phyloP scores from a whole-genome alignment of 2,113 vertebrate species.

The Castor canadensis region DNA sequence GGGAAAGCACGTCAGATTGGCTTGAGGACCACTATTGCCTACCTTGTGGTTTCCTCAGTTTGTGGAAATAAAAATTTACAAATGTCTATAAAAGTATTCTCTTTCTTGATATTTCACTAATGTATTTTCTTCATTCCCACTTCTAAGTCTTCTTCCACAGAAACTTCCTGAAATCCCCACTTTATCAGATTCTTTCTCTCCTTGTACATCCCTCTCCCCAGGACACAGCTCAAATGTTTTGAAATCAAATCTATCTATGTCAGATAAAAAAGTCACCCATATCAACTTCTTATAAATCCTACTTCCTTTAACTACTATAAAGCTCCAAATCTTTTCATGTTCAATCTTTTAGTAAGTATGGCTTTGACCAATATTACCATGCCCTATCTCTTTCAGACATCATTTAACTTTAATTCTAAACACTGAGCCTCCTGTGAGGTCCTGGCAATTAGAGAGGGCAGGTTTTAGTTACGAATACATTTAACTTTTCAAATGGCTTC shows the following conservation, averaged over 20 bases:
- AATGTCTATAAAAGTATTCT: neutral
- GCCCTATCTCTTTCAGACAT: neutral
- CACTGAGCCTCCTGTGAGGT: neutral
- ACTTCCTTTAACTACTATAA: neutral
- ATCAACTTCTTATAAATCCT: neutral
- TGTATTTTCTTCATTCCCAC: neutral
- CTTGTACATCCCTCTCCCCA: neutral
- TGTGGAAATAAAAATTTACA: slow-evolving; percentile 4
- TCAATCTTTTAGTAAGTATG: neutral
- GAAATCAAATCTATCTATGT: slow-evolving; percentile 22
- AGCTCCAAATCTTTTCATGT: neutral
- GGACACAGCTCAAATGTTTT: neutral
- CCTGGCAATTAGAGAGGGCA: neutral
- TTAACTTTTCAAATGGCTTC: neutral
- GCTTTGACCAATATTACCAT: neutral
- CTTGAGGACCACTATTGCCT: neutral
- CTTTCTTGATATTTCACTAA: neutral
- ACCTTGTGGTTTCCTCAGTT: neutral
- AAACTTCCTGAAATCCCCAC: neutral
- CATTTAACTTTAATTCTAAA: neutral
- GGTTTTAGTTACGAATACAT: slow-evolving; percentile 18
- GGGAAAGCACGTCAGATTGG: neutral
- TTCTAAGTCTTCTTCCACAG: neutral
- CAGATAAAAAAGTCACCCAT: neutral
- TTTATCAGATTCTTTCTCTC: neutral